Percentiles rank a stretch among this genome's conserved stretches.
Evolutionary conservation across 2,888 invertebrate genomes (phyloP).

Genomic region (Dilophus febrilis): DNA sequence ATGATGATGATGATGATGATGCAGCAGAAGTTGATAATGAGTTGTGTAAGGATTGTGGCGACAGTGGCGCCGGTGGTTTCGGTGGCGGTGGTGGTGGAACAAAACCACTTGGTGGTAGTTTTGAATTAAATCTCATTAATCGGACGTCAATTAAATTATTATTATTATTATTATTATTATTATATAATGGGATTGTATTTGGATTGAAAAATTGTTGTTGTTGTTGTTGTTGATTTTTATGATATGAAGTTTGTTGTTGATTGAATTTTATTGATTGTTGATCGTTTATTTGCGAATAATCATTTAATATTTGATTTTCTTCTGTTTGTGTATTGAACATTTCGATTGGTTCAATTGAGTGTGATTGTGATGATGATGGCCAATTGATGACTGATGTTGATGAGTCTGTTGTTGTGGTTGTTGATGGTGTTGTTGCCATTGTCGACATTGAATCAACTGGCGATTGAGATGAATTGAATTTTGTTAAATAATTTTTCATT

Average conservation of each 20-base stretch:
- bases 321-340: background rate
- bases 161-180: background rate
- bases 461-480: no score
- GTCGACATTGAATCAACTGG: no score
- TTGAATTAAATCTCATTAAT: no score
- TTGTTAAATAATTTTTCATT: no score
- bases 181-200: no score
- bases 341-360: background rate
- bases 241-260: slow-evolving; percentile 3
- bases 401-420: background rate
- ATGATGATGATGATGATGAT: no score
- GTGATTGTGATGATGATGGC: background rate
- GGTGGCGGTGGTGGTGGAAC: background rate
- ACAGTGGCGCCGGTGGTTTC: background rate
- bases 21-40: no score
- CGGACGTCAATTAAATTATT: background rate
- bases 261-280: no score
- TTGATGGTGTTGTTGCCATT: no score
- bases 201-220: no score
- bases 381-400: background rate
- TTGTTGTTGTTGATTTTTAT: background rate
- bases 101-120: no score
- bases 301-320: no score
- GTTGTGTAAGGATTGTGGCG: background rate
- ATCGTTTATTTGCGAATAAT: background rate